Evolutionary conservation across 2,113 vertebrate species (phyloP), one percentile per base, ranked within the genome.

Genomic region (Sylvia atricapilla): DNA sequence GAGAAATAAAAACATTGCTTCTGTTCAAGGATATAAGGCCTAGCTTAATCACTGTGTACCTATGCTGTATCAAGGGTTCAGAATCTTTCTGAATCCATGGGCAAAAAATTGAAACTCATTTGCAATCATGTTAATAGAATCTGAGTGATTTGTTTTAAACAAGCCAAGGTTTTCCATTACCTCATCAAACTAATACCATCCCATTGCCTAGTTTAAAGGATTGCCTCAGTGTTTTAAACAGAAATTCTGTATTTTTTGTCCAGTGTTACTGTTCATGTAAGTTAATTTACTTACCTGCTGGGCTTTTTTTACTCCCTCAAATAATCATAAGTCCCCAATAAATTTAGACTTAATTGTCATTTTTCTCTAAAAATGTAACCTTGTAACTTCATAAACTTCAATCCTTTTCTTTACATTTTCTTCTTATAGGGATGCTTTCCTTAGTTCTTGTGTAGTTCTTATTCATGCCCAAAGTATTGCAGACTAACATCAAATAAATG

Each of bases 1-100:
- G 96, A 96, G 93, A 94, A 96, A 96, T 87, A 96, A 93, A 97
- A 94, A 96, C 73, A 96, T 90, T 97, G 97, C 95, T 99, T 99
- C 99, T 99, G 99, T 98, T 99, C 99, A 99, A 99, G 99, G 99
- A 99, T 99, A 99, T 98, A 99, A 99, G 99, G 98, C 98, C 98
- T 96, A 97, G 93, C 93, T 98, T 86, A 97, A 94, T 96, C 94
- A 97, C 87, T 97, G 78, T 95, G 86, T 83, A 89, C 94, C 94
- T 97, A 95, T 92, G 94, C 73, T 82, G 73, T 96, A 81, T 95
- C 89, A 82, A 97, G 96, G 93, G 89, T 96, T 97, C 97, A 92
- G 93, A 96, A 93, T 80, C 33, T 95, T 50, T 95, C 97, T 97
- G 96, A 98, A 98, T 97, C 95, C 86, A 35, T 87, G 96, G 96